Conservation (phyloP, 2,888 invertebrate genomes). For the Trichogramma evanescens region DNA sequence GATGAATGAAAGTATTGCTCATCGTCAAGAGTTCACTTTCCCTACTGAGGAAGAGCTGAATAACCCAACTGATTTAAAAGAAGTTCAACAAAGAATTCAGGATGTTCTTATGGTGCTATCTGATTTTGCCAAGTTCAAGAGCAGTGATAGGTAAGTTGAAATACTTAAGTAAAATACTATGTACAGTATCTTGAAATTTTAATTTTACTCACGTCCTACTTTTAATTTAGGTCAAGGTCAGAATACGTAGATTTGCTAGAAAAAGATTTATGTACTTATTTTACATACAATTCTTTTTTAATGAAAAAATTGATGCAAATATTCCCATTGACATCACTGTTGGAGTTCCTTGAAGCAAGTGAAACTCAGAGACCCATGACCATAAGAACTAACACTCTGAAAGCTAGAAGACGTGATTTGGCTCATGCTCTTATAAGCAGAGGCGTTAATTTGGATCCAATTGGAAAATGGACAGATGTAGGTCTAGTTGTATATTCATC, state of each 20-base stretch:
- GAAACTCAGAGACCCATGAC: slow-evolving; percentile 92
- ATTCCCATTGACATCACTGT: slow-evolving; percentile 76
- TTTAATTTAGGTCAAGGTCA: slow-evolving; percentile 59
- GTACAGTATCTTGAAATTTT: background rate
- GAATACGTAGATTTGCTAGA: slow-evolving; percentile 77
- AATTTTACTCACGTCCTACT: slow-evolving; percentile 45
- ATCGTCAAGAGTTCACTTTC: slow-evolving; percentile 71
- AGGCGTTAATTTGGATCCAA: slow-evolving; percentile 95
- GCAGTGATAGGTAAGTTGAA: slow-evolving; percentile 47
- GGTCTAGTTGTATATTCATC: slow-evolving; percentile 94
- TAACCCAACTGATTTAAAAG: slow-evolving; percentile 67
- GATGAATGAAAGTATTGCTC: slow-evolving; percentile 70
- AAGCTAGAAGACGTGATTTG: slow-evolving; percentile 83
- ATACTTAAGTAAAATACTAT: slow-evolving; percentile 24
- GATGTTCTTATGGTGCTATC: slow-evolving; percentile 74
- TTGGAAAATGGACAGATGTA: slow-evolving; percentile 98
- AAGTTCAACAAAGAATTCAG: slow-evolving; percentile 82
- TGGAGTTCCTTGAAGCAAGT: slow-evolving; percentile 94
- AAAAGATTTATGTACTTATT: slow-evolving; percentile 85
- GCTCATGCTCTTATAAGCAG: slow-evolving; percentile 87
- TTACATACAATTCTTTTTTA: slow-evolving; percentile 93
- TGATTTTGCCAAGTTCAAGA: slow-evolving; percentile 62
- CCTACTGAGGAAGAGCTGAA: slow-evolving; percentile 70
- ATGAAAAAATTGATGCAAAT: slow-evolving; percentile 88
- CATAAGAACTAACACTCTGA: slow-evolving; percentile 90